Evolutionary conservation across 2,797 vertebrate genomes (phyloP).

Genomic region (Linurgus olivaceus): DNA sequence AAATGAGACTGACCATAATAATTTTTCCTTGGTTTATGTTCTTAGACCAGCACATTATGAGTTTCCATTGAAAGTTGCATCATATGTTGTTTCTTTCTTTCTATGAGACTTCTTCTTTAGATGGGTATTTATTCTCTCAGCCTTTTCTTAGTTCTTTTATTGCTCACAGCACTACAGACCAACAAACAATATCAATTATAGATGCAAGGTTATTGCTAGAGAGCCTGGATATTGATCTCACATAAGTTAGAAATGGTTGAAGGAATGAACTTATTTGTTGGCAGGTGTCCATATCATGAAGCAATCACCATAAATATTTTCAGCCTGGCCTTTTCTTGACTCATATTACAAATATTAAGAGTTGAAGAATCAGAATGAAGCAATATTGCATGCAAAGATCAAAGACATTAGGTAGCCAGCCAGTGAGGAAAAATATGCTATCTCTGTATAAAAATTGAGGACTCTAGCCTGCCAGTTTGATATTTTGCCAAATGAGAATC

Average conservation of each 20-base stretch:
- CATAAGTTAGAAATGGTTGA: conserved; percentile 41
- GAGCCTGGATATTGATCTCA: conserved; percentile 52
- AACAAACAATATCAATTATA: conserved; percentile 66
- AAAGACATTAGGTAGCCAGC: background rate
- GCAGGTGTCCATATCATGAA: conserved; percentile 59
- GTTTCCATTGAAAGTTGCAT: background rate
- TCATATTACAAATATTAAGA: background rate
- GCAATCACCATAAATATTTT: conserved; percentile 52
- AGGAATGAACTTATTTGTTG: conserved; percentile 61
- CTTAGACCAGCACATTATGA: background rate
- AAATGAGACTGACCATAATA: background rate
- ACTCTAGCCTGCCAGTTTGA: background rate
- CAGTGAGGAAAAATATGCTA: background rate
- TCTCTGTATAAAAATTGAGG: background rate
- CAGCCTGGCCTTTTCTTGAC: conserved; percentile 24
- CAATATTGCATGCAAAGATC: background rate
- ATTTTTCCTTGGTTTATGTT: background rate
- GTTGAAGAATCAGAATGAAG: background rate
- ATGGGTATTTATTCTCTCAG: conserved; percentile 7
- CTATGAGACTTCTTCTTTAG: background rate
- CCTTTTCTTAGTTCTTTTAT: conserved; percentile 25
- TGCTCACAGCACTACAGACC: background rate
- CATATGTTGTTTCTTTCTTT: conserved; percentile 8
- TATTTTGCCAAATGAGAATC: background rate
- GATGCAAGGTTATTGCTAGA: conserved; percentile 58